phyloP scores from a whole-genome alignment of 1,140 invertebrate genomes.

The Acromyrmex heyeri region DNA sequence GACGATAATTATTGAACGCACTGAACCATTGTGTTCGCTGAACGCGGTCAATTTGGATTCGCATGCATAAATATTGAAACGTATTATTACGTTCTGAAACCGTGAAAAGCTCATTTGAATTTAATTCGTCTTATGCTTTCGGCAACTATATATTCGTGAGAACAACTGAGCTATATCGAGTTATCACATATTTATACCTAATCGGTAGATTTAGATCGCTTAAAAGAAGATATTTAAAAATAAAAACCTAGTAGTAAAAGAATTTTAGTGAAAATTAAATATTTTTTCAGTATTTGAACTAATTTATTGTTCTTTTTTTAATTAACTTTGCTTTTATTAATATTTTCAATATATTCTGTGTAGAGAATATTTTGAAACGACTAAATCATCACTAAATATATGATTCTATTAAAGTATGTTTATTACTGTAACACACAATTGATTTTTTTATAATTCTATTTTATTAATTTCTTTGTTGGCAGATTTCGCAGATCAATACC shows the following conservation, averaged over 20 bases:
- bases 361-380: background rate
- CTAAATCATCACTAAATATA: background rate
- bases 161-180: conserved; percentile 38
- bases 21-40: too few species aligned
- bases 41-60: too few species aligned
- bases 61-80: too few species aligned
- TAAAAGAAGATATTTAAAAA: background rate
- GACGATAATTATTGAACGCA: too few species aligned
- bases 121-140: conserved; percentile 36
- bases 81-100: too few species aligned
- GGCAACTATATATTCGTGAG: conserved; percentile 15
- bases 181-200: conserved; percentile 15
- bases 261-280: background rate
- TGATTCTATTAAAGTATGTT: background rate
- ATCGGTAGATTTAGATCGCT: background rate
- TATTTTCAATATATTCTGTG: background rate
- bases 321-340: background rate
- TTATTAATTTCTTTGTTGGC: conserved; percentile 3
- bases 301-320: background rate
- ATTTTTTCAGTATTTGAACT: background rate
- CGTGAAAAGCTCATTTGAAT: conserved; percentile 61
- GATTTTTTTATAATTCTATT: background rate
- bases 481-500: conserved; percentile 1
- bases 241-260: background rate
- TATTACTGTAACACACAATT: background rate